Conservation (phyloP, 2,797 vertebrate genomes). For the Lemur catta region DNA sequence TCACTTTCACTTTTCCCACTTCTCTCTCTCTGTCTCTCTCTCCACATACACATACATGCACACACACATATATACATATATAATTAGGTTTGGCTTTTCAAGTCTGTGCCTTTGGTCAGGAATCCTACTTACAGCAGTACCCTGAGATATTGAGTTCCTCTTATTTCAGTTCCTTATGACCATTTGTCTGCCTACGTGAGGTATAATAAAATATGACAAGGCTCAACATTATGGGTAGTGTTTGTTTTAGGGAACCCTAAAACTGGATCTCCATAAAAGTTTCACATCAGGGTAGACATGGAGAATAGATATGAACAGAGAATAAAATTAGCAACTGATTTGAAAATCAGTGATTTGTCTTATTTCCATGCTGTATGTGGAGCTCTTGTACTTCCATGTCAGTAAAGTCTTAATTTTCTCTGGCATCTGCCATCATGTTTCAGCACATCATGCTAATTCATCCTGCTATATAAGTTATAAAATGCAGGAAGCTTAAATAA, state of each 20-base stretch:
- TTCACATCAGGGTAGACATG: not conserved
- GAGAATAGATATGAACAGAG: not conserved
- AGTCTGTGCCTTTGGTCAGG: not conserved
- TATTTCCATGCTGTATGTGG: not conserved
- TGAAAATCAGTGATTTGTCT: conserved; percentile 16
- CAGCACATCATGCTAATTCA: conserved; percentile 49
- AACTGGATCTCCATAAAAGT: not conserved
- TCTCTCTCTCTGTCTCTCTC: not conserved
- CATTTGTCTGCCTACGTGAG: not conserved
- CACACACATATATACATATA: not conserved
- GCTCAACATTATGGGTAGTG: not conserved
- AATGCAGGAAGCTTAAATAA: conserved; percentile 54
- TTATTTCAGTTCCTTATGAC: not conserved
- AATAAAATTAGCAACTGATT: conserved; percentile 4
- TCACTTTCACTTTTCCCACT: not conserved
- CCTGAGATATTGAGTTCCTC: not conserved
- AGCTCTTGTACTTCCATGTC: not conserved
- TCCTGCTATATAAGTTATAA: conserved; percentile 15
- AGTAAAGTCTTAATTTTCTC: conserved; percentile 46
- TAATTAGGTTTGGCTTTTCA: not conserved
- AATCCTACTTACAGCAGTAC: not conserved
- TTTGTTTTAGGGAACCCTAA: not conserved
- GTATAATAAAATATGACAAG: not conserved
- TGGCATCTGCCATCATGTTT: conserved; percentile 40
- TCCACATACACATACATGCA: not conserved